phyloP scores from a whole-genome alignment of 2,888 invertebrate species.

The Luffia ferchaultella region DNA sequence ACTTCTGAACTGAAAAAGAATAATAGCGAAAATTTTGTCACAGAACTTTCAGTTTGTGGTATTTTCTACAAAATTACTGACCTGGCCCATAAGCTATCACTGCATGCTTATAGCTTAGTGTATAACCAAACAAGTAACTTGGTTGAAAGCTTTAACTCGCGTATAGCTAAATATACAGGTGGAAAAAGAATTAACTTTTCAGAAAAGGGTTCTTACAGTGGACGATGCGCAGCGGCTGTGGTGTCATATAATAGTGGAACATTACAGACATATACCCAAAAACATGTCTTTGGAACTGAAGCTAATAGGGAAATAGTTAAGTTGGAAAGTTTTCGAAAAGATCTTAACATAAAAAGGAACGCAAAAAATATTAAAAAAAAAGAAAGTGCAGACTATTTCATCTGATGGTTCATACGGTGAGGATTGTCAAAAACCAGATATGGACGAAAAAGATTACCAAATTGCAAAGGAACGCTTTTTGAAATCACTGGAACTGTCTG shows the following conservation, averaged over 20 bases:
- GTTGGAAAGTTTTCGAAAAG: conserved; percentile 6
- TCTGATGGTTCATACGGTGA: neutral
- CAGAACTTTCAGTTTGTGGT: neutral
- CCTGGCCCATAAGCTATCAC: neutral
- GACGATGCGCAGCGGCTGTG: conserved; percentile 8
- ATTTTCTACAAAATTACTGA: neutral
- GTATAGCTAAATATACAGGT: conserved; percentile 9
- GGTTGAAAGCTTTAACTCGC: conserved; percentile 11
- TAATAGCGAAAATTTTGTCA: neutral
- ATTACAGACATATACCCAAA: conserved; percentile 7
- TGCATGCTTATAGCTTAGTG: conserved; percentile 10
- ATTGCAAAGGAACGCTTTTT: conserved; percentile 6
- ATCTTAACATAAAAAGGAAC: conserved; percentile 1
- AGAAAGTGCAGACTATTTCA: conserved; percentile 1
- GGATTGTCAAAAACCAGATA: conserved; percentile 6
- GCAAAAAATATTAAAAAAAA: neutral
- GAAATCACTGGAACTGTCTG: conserved; percentile 1
- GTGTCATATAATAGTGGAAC: conserved; percentile 9
- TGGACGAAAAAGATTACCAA: conserved; percentile 3
- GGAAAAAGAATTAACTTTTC: conserved; percentile 6
- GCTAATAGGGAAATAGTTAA: conserved; percentile 1
- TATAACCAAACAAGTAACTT: conserved; percentile 12
- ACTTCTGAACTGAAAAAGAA: neutral
- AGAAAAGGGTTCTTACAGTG: conserved; percentile 6
- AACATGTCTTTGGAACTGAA: conserved; percentile 6